Evolutionary conservation across 2,888 invertebrate genomes (phyloP), one percentile per base, ranked within the genome.

Genomic region (Dolichomitus sp.): DNA sequence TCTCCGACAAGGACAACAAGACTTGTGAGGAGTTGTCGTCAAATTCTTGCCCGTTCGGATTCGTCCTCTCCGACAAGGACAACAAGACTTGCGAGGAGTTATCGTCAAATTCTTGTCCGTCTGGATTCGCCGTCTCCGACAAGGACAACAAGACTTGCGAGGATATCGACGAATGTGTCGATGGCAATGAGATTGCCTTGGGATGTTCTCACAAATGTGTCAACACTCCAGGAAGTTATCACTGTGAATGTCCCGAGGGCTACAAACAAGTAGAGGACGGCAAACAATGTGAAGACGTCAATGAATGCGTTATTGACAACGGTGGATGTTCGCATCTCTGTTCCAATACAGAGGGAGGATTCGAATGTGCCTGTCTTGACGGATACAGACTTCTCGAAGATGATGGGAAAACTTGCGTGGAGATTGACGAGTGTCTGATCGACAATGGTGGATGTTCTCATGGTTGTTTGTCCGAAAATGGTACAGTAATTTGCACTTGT

Each of bases 151-250:
- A 23, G n/a, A 89, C 85, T 4, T 91, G 91, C 73, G 91, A 92
- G 79, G 95, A 95, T 83, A 89, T 94, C 4, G 94, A 95, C 84
- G 95, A 95, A 86, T 95, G 95, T 61, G 88, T 90, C 0, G 89
- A 90, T 17, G 50, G 27, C 19, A 91, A 92, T 9, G 93, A 93
- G 1, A 9, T 37, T 9, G 37, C 4, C 80, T 85, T 85, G 33
- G 90, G 85, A 19, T 92, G 92, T 88, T 87, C 92, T 83, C 88
- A 94, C 80, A 90, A 93, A 82, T 97, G 97, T 90, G 94, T 95
- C 54, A 96, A 96, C 89, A 94, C 94, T 0, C 90, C 94, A 11
- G 96, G 96, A 17, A 95, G 95, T 27, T 96, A 95, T 89, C 91
- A 93, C 45, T 97, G 97, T 89, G 92, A 93, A 79, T 96, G 96